These are phyloP conservation scores for Rhopalosiphum nymphaeae DNA, from an alignment of 2,888 invertebrate genomes.

Conservation along the genomic window DNA sequence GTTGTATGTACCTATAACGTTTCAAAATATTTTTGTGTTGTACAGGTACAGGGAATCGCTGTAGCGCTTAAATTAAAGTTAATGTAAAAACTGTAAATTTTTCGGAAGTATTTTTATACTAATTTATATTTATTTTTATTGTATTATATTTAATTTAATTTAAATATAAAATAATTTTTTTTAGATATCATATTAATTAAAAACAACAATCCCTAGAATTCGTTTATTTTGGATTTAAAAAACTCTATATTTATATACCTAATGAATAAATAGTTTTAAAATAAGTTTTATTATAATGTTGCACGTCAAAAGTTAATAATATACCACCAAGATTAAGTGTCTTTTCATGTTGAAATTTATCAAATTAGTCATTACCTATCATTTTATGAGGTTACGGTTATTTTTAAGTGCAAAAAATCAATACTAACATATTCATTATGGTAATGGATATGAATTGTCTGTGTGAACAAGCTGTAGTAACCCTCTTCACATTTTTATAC, in stretches of 20 bases:
- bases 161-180: not conserved
- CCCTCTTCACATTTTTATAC: not conserved
- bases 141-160: not conserved
- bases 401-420: conserved; percentile 34
- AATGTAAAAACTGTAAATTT: not conserved
- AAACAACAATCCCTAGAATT: not conserved
- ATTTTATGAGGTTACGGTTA: not conserved
- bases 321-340: not conserved
- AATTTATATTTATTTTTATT: not conserved
- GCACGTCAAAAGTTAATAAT: not conserved
- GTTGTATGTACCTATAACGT: not conserved
- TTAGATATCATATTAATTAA: not conserved
- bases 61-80: not conserved
- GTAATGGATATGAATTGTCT: not conserved
- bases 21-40: not conserved
- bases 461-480: not conserved
- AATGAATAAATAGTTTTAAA: not conserved
- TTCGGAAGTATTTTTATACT: not conserved
- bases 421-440: conserved; percentile 19
- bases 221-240: not conserved
- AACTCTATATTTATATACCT: not conserved
- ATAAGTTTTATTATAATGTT: not conserved
- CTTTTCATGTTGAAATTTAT: not conserved
- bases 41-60: not conserved
- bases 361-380: not conserved